Base-by-base conservation (phyloP, 2,113 vertebrate species). In the Triplophysa tibetana region DNA sequence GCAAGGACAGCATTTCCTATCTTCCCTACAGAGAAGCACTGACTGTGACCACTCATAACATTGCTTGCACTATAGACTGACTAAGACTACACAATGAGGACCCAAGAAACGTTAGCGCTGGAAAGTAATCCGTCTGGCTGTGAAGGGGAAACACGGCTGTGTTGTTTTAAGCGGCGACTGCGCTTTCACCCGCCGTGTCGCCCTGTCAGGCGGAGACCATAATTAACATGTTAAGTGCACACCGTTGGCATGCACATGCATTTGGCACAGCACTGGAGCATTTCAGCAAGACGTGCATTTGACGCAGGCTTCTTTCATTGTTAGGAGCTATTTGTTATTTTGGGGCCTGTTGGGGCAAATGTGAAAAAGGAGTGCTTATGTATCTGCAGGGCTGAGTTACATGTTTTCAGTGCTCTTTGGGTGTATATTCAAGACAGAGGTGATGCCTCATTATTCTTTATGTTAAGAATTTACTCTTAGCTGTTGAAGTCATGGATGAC, bases 181-280 rank as follows among this genome's bases (percentile, higher is more conserved):
- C 19, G 74, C 52, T 79, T 82, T 82, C 62, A 61, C 68, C 67
- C 23, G 50, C 52, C 52, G 33, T 77, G 72, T 73, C 74, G 38
- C 73, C 67, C 11, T 52, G 52, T 83, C 81, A 75, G 79, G 73
- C 70, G 43, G 67, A 77, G 65, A 64, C 70, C 21, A 81, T 81
- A 76, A 88, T 87, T 84, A 79, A 82, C 70, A 81, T 43, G 67
- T 75, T 65, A 81, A 79, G 70, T 43, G 72, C 63, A 74, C 54
- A 19, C 43, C 41, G 23, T 60, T 72, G 48, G 80, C 84, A 75
- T 58, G 19, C 8, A 52, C 60, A 24, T 8, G 21, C 70, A 83
- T 64, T 83, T 82, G 74, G 70, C 85, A 81, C 50, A 21, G 78
- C 69, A 65, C 68, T 58, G 33, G 17, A 84, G 84, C 70, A 14